Conservation (phyloP, 2,888 invertebrate genomes). For the Drosophila longiperda region DNA sequence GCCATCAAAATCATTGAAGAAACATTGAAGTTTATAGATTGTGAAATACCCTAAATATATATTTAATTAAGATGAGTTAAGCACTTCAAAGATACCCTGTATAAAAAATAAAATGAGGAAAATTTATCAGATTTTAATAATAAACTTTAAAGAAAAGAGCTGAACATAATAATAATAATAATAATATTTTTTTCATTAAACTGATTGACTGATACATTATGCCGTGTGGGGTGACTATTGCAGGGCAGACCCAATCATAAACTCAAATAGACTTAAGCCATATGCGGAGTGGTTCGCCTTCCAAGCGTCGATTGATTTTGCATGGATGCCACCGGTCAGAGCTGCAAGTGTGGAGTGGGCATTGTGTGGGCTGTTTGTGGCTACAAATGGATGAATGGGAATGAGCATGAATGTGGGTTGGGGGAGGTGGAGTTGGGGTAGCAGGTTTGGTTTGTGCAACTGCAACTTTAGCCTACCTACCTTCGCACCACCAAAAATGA, state of each 20-base stretch:
- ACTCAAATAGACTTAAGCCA: constrained; percentile 60
- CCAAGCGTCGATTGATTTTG: constrained; percentile 65
- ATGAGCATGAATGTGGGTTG: not conserved
- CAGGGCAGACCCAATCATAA: constrained; percentile 51
- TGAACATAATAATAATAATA: not conserved
- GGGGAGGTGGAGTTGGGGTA: not conserved
- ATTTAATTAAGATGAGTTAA: not conserved
- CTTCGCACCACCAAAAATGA: constrained; percentile 40
- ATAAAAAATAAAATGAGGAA: accelerated
- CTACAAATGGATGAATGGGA: constrained; percentile 10
- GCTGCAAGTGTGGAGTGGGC: constrained; percentile 25
- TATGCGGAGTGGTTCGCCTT: constrained; percentile 51
- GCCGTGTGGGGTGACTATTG: not conserved
- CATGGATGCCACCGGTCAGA: constrained; percentile 66
- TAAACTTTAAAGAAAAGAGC: not conserved
- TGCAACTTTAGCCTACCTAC: constrained; percentile 39
- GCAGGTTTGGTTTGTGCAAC: constrained; percentile 33
- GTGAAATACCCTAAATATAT: constrained; percentile 23
- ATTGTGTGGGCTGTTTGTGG: constrained; percentile 9
- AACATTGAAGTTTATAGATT: not conserved
- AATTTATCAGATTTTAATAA: not conserved
- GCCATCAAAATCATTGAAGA: constrained; percentile 35
- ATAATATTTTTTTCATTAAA: not conserved
- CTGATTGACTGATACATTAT: not conserved
- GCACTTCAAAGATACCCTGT: constrained; percentile 15